These are phyloP conservation scores for Tridacna crocea DNA, from an alignment of 2,888 invertebrate species.

Conservation along the genomic window DNA sequence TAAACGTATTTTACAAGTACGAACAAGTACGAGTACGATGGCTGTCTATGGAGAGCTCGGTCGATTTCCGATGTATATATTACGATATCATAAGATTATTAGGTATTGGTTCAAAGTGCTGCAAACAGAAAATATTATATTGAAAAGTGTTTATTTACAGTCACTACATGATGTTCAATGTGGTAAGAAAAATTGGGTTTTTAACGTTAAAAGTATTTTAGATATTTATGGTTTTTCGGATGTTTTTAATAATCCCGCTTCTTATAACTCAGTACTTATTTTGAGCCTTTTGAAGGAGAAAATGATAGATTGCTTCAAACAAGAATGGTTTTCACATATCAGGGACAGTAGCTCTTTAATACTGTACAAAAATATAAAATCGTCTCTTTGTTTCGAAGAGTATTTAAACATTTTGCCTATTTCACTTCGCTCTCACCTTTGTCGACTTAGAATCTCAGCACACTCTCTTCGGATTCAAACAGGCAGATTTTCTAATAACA, in stretches of 20 bases:
- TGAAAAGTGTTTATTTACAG: background rate
- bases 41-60: slow-evolving; percentile 17
- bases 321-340: background rate
- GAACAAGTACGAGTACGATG: background rate
- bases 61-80: slow-evolving; percentile 16
- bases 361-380: background rate
- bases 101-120: slow-evolving; percentile 12
- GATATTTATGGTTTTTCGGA: slow-evolving; percentile 4
- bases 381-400: background rate
- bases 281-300: background rate
- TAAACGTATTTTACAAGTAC: slow-evolving; percentile 9
- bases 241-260: slow-evolving; percentile 5
- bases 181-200: slow-evolving; percentile 19
- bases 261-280: background rate
- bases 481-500: background rate
- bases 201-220: slow-evolving; percentile 6
- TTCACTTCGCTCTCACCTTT: background rate
- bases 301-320: background rate
- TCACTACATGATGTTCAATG: background rate
- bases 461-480: slow-evolving; percentile 3
- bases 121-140: slow-evolving; percentile 21
- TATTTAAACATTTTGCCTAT: slow-evolving; percentile 2
- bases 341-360: background rate
- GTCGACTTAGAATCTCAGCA: slow-evolving; percentile 2
- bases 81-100: slow-evolving; percentile 4